Conservation (phyloP, 1,140 invertebrate genomes). For the Achatina immaculata region DNA sequence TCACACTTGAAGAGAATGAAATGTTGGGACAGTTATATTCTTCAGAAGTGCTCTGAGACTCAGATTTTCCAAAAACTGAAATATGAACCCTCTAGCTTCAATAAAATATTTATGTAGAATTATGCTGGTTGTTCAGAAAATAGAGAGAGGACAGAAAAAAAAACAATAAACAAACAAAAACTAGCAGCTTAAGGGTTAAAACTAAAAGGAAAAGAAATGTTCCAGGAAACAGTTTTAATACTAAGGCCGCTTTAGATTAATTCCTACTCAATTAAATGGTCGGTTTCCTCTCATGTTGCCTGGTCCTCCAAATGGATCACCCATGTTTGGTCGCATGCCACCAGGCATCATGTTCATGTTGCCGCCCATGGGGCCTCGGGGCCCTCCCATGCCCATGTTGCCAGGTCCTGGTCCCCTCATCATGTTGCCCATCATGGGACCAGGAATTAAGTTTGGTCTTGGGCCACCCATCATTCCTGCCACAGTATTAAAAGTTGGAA, state of each 20-base stretch:
- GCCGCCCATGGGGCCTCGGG: neutral
- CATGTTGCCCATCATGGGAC: constrained; percentile 20
- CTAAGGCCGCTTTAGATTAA: constrained; percentile 11
- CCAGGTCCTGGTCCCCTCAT: constrained; percentile 25
- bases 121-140: too few species aligned
- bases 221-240: neutral
- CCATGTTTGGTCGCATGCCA: constrained; percentile 22
- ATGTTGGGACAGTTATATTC: too few species aligned
- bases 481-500: neutral
- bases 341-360: constrained; percentile 10
- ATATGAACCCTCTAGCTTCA: too few species aligned
- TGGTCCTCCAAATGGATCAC: constrained; percentile 1
- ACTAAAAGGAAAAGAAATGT: neutral
- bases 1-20: too few species aligned
- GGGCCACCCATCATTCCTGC: constrained; percentile 33
- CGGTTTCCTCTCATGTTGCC: constrained; percentile 7
- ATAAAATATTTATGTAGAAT: too few species aligned
- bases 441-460: constrained; percentile 1
- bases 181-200: too few species aligned
- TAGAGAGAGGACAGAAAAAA: too few species aligned
- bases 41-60: too few species aligned
- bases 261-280: constrained; percentile 24
- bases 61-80: too few species aligned
- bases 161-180: too few species aligned
- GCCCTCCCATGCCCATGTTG: constrained; percentile 26